Percentiles rank a stretch among this genome's conserved stretches.
phyloP scores from a whole-genome alignment of 1,140 invertebrate genomes.

The Macrotrachela quadricornifera region DNA sequence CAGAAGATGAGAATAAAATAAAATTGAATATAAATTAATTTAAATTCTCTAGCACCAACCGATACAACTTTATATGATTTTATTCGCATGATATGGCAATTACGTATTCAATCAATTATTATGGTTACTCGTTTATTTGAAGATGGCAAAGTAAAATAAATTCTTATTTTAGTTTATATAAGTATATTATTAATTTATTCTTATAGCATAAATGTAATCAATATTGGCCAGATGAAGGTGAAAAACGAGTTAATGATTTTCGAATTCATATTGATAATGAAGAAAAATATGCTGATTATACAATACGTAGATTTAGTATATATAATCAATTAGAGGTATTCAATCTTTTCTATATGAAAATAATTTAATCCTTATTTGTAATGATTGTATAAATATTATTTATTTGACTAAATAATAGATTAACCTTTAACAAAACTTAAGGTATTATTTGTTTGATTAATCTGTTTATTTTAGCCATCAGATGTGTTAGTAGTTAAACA shows the following conservation, averaged over 20 bases:
- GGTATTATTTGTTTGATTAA: too few relatives aligned
- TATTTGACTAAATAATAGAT: too few relatives aligned
- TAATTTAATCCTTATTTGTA: too few relatives aligned
- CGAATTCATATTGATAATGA: conserved; percentile 64
- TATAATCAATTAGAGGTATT: conserved; percentile 32
- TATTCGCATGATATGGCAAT: conserved; percentile 17
- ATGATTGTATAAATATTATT: too few relatives aligned
- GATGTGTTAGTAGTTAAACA: background rate
- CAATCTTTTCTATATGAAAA: too few relatives aligned
- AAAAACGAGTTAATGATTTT: conserved; percentile 60
- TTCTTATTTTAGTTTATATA: background rate
- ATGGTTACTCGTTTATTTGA: conserved; percentile 15
- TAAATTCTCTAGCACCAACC: conserved; percentile 9
- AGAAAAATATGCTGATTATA: conserved; percentile 76
- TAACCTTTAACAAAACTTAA: too few relatives aligned
- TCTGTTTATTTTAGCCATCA: conserved; percentile 8
- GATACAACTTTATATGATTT: conserved; percentile 17
- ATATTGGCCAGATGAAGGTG: conserved; percentile 66
- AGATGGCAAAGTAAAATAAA: conserved; percentile 11
- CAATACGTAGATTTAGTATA: conserved; percentile 59
- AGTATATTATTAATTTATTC: background rate
- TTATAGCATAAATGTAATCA: conserved; percentile 74
- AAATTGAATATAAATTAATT: background rate
- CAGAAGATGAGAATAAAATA: too few relatives aligned
- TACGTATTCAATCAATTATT: conserved; percentile 10